These are phyloP conservation scores for Loripinus fragilis DNA, from an alignment of 2,888 invertebrate species.

Conservation along the genomic window DNA sequence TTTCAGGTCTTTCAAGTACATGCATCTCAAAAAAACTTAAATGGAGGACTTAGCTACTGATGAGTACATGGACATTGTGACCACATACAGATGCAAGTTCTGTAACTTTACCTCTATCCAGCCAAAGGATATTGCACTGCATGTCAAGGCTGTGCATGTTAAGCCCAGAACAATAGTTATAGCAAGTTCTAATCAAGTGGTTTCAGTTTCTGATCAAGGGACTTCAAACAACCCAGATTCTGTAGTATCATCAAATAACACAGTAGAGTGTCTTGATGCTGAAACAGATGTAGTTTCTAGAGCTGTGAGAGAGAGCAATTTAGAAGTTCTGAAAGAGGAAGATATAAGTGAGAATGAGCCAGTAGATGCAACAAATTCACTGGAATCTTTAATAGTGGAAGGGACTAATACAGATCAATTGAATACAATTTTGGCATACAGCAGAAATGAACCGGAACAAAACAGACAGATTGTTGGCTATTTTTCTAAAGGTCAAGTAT, in stretches of 20 bases:
- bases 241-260: not conserved
- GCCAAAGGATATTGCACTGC: conserved; percentile 63
- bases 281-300: not conserved
- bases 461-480: not conserved
- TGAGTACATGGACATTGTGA: conserved; percentile 85
- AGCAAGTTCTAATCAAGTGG: not conserved
- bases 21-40: too few species aligned
- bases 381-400: conserved; percentile 1
- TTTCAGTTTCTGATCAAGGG: not conserved
- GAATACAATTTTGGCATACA: not conserved
- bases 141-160: conserved; percentile 71
- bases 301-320: conserved; percentile 12
- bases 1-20: not conserved
- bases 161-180: conserved; percentile 15
- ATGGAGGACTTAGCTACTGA: conserved; percentile 59
- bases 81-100: conserved; percentile 86
- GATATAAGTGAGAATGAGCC: conserved; percentile 4
- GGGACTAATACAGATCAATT: not conserved
- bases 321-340: conserved; percentile 12
- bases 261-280: not conserved
- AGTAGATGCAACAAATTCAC: not conserved
- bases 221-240: too few species aligned
- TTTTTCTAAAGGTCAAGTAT: not conserved
- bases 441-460: not conserved
- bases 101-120: conserved; percentile 84